Evolutionary conservation across 2,888 invertebrate genomes (phyloP).

Genomic region (Gymnosoma rotundatum): DNA sequence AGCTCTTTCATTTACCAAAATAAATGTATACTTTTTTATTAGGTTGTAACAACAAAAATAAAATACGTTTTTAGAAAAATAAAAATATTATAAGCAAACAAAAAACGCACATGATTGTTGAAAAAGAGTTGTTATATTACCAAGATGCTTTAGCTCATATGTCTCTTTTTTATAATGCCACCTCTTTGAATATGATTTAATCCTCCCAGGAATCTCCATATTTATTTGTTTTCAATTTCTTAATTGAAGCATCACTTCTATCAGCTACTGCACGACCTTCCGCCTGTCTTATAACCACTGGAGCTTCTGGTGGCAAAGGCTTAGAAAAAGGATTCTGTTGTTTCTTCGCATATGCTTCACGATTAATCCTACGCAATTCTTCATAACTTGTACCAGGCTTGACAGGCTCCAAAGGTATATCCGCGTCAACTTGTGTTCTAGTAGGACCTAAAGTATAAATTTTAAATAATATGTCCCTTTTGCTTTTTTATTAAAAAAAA

Average conservation of each 20-base stretch:
- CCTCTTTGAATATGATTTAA: constrained; percentile 67
- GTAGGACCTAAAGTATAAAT: constrained; percentile 75
- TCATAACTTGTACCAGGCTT: constrained; percentile 86
- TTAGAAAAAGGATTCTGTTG: constrained; percentile 76
- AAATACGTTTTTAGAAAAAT: constrained; percentile 11
- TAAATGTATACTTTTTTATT: constrained; percentile 43
- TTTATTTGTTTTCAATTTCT: constrained; percentile 75
- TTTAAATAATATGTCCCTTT: neutral
- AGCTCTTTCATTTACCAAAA: constrained; percentile 68
- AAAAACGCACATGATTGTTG: no score
- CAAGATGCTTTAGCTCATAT: neutral
- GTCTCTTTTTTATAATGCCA: neutral
- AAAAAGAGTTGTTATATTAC: neutral
- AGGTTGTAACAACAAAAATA: neutral
- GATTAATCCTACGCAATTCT: constrained; percentile 87
- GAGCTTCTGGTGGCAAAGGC: constrained; percentile 74
- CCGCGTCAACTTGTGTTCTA: constrained; percentile 81
- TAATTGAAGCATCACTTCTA: neutral
- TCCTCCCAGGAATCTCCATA: constrained; percentile 81
- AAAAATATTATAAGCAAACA: neutral
- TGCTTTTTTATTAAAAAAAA: neutral
- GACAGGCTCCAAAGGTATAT: constrained; percentile 82
- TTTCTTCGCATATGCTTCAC: constrained; percentile 84
- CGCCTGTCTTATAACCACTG: constrained; percentile 68
- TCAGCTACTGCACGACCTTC: constrained; percentile 23